Percentiles rank a stretch among this genome's conserved stretches.
Evolutionary conservation across 2,113 vertebrate species (phyloP).

Genomic region (Lathamus discolor): DNA sequence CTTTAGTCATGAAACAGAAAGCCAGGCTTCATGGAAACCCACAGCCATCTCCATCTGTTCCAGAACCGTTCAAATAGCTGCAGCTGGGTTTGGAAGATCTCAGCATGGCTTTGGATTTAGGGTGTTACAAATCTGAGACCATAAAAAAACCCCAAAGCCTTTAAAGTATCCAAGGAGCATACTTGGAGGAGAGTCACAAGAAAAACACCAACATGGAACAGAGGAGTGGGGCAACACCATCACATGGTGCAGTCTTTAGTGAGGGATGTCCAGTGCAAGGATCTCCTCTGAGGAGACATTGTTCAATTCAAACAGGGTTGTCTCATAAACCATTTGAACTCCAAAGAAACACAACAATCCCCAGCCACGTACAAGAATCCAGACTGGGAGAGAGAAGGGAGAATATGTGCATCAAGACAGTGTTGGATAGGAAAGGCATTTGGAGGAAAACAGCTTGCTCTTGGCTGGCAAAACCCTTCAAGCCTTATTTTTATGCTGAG

Average conservation of each 20-base stretch:
- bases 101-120: background rate
- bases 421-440: background rate
- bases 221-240: background rate
- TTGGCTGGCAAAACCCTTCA: background rate
- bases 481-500: background rate
- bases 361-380: background rate
- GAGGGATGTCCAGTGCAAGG: background rate
- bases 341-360: background rate
- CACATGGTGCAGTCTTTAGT: background rate
- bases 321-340: background rate
- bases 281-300: background rate
- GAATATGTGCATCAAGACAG: background rate
- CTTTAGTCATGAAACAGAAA: background rate
- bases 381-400: background rate
- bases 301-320: background rate
- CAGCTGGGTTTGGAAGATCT: background rate
- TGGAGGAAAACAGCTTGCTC: background rate
- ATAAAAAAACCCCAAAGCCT: background rate
- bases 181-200: background rate
- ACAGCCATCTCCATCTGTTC: constrained; percentile 12
- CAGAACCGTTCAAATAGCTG: background rate
- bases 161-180: background rate
- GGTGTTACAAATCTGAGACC: background rate
- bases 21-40: background rate
- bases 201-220: background rate